Base-by-base conservation (phyloP, 1,140 invertebrate genomes). In the Zaprionus davidi region DNA sequence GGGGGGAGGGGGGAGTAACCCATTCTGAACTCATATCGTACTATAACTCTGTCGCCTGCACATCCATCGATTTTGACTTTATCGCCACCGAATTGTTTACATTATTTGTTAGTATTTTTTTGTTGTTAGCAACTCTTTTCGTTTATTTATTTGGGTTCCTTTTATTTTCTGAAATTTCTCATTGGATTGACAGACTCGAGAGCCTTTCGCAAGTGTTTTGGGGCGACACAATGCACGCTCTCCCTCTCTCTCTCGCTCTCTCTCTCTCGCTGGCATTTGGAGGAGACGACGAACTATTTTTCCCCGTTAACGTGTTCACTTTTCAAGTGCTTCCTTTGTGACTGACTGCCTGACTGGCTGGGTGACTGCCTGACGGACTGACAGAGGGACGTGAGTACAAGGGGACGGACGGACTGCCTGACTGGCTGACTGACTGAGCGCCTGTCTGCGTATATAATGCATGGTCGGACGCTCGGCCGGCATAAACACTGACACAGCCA, bases 231-330 rank as follows among this genome's bases (percentile, higher is more conserved):
- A 72, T 66, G 46, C 65, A 65, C 15, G 41, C 38, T 41, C 13
- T 41, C 38, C n/a, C 38, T 15, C 41, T 9, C 41, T 3, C 15
- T 41, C 2, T n/a, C 36, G 15, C 36, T 38, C 26, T 9, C 41
- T 9, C 6, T 46, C 41, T 9, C 6, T 46, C 41, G 17, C 63
- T 76, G 68, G 70, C 64, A 67, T 72, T 82, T 78, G 60, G 68
- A 86, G 82, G 67, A 86, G 82, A 79, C 83, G 83, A 82, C 83
- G 71, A 86, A 86, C 83, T 86, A 87, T 86, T 87, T 86, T 76
- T 64, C 77, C 66, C 83, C 83, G 79, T 86, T 86, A 87, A 83
- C 83, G 78, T 86, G 83, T 82, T 86, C 83, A 87, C 79, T 82
- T 82, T 62, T 86, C 77, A 80, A 86, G 83, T 86, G 83, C 72